phyloP scores from a whole-genome alignment of 1,140 invertebrate species.

The Saccostrea glomerata region DNA sequence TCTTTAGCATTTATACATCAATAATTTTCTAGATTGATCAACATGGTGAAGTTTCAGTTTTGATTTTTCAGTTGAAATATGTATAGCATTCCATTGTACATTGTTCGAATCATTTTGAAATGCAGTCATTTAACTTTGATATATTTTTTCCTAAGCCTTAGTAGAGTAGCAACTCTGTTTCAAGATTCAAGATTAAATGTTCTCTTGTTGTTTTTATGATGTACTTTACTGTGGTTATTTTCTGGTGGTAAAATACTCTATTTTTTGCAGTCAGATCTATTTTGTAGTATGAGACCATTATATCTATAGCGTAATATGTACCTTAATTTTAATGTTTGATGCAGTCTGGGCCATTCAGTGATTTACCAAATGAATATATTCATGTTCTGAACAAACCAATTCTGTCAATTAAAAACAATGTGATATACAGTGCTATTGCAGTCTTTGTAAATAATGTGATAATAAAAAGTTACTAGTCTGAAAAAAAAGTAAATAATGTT shows the following conservation, averaged over 20 bases:
- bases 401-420: not conserved
- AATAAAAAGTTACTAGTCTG: not conserved
- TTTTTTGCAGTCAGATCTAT: not conserved
- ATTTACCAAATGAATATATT: not conserved
- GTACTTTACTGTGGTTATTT: not conserved
- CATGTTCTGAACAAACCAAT: not conserved
- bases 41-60: not conserved
- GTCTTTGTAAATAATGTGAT: not conserved
- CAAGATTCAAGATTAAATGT: not conserved
- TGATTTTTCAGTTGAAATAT: not conserved
- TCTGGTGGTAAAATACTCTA: not conserved
- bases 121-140: not conserved
- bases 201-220: not conserved
- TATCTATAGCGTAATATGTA: not conserved
- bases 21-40: not conserved
- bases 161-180: not conserved
- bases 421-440: not conserved
- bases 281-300: not conserved
- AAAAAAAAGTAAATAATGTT: not conserved
- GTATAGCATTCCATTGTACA: not conserved
- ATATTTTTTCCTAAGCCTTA: not conserved
- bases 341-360: not conserved
- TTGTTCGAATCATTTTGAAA: not conserved
- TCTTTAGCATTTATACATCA: not conserved
- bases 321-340: not conserved